These are phyloP conservation scores for Leptinotarsa rubiginosa DNA, from an alignment of 2,888 invertebrate species.

Conservation along the genomic window DNA sequence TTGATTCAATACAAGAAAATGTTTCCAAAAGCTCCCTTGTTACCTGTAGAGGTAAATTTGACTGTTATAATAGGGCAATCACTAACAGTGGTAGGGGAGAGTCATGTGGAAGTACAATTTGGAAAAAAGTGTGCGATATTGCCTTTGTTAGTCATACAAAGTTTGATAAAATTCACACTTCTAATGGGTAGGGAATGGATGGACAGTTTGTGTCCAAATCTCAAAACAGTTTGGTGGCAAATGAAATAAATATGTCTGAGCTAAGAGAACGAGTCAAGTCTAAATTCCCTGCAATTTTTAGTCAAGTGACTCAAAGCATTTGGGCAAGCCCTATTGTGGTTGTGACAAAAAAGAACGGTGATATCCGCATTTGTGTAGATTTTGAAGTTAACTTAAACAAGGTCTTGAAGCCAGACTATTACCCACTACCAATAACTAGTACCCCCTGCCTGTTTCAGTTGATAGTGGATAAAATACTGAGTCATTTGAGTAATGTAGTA, in stretches of 20 bases:
- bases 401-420: constrained; percentile 26
- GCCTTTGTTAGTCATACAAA: constrained; percentile 17
- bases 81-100: constrained; percentile 21
- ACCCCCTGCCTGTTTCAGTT: constrained; percentile 29
- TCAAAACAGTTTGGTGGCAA: constrained; percentile 4
- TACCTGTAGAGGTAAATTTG: constrained; percentile 13
- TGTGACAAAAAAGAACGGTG: constrained; percentile 50
- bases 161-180: constrained; percentile 20
- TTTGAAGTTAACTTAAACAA: constrained; percentile 44
- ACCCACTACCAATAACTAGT: constrained; percentile 32
- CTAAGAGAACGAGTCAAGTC: constrained; percentile 7
- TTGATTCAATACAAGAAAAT: constrained; percentile 11
- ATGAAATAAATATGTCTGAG: background rate
- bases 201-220: constrained; percentile 16
- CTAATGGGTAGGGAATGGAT: constrained; percentile 24
- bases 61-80: constrained; percentile 23
- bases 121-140: background rate
- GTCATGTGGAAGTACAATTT: constrained; percentile 3
- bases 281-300: constrained; percentile 14
- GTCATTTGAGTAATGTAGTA: constrained; percentile 16
- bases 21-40: background rate
- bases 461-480: constrained; percentile 33
- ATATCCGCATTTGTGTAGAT: constrained; percentile 57
- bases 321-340: constrained; percentile 59
- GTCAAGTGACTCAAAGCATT: constrained; percentile 44